Conservation (phyloP, 2,113 vertebrate species). For the Nansenia antarctica region DNA sequence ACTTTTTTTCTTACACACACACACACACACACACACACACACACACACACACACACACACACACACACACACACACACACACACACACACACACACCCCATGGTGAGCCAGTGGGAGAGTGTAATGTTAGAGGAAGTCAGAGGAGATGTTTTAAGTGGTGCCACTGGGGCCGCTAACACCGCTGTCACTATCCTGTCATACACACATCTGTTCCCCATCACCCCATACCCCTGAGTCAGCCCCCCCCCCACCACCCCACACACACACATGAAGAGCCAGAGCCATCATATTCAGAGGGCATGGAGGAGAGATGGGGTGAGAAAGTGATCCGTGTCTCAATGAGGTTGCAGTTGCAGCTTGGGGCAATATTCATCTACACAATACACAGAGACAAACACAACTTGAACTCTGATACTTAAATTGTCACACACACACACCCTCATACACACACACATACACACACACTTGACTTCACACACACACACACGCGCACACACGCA, state of each 20-base stretch:
- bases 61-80: conserved; percentile 22
- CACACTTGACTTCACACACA: no score
- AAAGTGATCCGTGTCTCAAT: background rate
- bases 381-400: background rate
- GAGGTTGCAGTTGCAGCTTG: background rate
- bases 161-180: conserved; percentile 23
- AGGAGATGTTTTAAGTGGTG: conserved; percentile 33
- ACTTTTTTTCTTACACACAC: no score
- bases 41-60: conserved; percentile 14
- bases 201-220: conserved; percentile 46
- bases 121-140: conserved; percentile 11
- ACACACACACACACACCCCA: no score
- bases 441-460: no score
- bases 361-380: background rate
- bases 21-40: background rate
- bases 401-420: background rate
- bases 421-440: no score
- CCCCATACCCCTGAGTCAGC: conserved; percentile 2
- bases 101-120: conserved; percentile 1
- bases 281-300: background rate
- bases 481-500: background rate
- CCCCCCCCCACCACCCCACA: background rate
- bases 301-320: background rate
- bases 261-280: conserved; percentile 4
- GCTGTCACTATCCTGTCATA: conserved; percentile 16